These are phyloP conservation scores for Chaetorhynchus papuensis DNA, from an alignment of 2,113 vertebrate species.

Conservation along the genomic window DNA sequence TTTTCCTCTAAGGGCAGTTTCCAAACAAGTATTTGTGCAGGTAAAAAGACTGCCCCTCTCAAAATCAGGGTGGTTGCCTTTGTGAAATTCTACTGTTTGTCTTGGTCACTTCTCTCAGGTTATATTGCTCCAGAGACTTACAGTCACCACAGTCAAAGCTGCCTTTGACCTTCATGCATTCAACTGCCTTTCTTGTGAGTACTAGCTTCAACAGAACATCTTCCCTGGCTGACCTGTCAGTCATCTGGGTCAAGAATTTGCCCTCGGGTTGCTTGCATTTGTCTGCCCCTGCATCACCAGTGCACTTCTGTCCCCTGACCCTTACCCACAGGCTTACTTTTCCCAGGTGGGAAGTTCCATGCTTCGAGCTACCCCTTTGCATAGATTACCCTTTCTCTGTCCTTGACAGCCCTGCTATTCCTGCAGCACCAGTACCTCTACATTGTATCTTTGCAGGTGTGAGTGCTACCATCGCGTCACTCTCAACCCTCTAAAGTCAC, in stretches of 20 bases:
- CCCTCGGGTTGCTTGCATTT: rapidly evolving
- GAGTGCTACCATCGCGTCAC: rapidly evolving
- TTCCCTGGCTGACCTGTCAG: background rate
- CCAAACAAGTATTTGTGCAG: background rate
- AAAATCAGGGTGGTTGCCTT: background rate
- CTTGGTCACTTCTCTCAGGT: background rate
- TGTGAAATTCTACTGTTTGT: background rate
- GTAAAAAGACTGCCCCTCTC: background rate
- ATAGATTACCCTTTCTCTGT: background rate
- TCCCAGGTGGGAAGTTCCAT: background rate
- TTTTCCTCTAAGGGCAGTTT: background rate
- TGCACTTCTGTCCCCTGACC: background rate
- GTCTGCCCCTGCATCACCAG: rapidly evolving
- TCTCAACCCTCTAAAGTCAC: background rate
- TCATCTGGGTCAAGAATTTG: background rate
- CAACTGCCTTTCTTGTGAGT: background rate
- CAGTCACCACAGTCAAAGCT: background rate
- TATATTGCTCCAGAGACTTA: background rate
- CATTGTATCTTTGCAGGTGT: background rate
- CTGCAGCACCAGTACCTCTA: background rate
- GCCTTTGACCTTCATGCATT: background rate
- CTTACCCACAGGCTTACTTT: background rate
- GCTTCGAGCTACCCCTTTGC: background rate
- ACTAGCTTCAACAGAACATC: background rate
- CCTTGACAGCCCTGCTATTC: background rate